Conservation (phyloP, 2,113 vertebrate genomes). For the Mus spicilegus region DNA sequence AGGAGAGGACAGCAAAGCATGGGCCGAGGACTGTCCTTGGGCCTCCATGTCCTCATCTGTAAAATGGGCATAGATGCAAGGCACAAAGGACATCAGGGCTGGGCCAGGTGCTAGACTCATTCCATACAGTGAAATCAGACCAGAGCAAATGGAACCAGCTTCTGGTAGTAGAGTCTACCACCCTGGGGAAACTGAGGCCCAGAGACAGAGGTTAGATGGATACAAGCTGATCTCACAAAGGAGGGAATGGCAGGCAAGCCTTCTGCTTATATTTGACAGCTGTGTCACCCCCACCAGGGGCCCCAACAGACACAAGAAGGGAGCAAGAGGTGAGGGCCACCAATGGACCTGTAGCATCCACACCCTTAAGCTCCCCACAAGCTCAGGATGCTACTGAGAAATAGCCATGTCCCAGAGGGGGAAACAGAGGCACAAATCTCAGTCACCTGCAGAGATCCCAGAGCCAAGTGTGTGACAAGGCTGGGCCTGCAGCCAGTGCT, state of each 20-base stretch:
- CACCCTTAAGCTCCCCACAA: not conserved
- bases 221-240: not conserved
- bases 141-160: not conserved
- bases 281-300: fast-evolving
- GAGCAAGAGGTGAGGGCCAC: not conserved
- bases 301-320: too few species aligned
- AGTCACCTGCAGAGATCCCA: not conserved
- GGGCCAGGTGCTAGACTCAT: not conserved
- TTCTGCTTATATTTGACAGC: not conserved
- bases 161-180: not conserved
- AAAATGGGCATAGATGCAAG: not conserved
- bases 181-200: not conserved
- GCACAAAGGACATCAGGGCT: not conserved
- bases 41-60: not conserved
- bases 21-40: not conserved
- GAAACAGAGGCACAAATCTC: constrained; percentile 36
- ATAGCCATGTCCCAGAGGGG: not conserved
- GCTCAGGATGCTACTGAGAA: fast-evolving
- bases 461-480: not conserved
- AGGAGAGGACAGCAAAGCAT: fast-evolving
- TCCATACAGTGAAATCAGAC: not conserved
- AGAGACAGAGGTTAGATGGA: not conserved
- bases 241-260: not conserved
- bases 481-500: constrained; percentile 23
- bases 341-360: fast-evolving